Evolutionary conservation across 2,797 vertebrate species (phyloP).

Genomic region (Sebastes steindachneri): DNA sequence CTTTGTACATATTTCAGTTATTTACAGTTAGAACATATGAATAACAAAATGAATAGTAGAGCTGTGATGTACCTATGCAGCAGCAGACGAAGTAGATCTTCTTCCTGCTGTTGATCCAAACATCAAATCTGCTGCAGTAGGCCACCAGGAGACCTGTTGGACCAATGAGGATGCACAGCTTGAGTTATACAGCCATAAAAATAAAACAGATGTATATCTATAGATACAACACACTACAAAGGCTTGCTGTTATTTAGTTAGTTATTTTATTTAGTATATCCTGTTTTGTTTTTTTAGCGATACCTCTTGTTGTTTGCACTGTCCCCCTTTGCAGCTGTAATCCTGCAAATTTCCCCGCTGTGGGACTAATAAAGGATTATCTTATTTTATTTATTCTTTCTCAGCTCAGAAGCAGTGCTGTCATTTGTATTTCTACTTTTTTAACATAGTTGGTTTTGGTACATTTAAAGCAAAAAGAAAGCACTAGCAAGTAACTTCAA

Average conservation of each 20-base stretch:
- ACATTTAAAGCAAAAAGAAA: background rate
- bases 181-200: background rate
- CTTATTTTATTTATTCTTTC: background rate
- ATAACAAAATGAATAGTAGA: background rate
- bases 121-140: slow-evolving; percentile 95
- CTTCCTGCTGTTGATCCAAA: slow-evolving; percentile 86
- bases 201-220: too few species aligned
- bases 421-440: background rate
- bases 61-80: slow-evolving; percentile 84
- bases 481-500: background rate
- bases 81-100: slow-evolving; percentile 90
- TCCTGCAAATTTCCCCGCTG: too few species aligned
- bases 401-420: background rate
- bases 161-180: slow-evolving; percentile 3
- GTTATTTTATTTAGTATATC: too few species aligned
- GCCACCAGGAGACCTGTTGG: slow-evolving; percentile 91
- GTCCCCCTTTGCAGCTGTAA: too few species aligned
- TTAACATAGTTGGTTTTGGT: background rate
- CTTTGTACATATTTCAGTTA: background rate
- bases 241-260: background rate
- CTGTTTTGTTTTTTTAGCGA: too few species aligned
- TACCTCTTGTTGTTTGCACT: too few species aligned
- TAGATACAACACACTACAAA: background rate
- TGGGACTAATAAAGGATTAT: background rate
- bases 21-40: background rate